Conservation (phyloP, 2,113 vertebrate genomes). For the Pomatorhinus ruficollis region DNA sequence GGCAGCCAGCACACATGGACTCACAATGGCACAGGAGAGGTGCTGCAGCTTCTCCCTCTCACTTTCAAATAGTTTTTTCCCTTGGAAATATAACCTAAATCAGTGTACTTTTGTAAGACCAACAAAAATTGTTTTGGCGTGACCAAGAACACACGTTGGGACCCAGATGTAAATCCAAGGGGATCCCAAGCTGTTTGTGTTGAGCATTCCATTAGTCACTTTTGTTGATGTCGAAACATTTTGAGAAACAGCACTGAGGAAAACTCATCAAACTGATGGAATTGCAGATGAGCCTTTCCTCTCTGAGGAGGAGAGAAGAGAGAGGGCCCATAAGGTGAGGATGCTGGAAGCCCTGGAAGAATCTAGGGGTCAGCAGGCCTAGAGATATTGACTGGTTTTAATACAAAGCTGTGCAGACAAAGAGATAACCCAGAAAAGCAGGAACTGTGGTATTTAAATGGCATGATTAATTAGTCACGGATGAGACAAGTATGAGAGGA, state of each 20-base stretch:
- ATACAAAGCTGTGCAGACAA: not conserved
- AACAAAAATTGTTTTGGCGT: not conserved
- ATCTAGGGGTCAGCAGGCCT: not conserved
- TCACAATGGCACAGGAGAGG: not conserved
- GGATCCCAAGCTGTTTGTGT: not conserved
- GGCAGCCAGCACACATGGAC: fast-evolving
- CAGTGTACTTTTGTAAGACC: not conserved
- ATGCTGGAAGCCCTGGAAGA: not conserved
- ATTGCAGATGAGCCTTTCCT: not conserved
- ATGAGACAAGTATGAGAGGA: not conserved
- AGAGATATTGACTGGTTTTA: not conserved
- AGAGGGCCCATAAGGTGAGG: not conserved
- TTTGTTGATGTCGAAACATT: not conserved
- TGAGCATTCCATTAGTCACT: not conserved
- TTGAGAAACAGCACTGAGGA: not conserved
- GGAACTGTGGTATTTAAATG: not conserved
- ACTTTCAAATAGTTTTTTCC: not conserved
- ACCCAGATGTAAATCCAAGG: fast-evolving
- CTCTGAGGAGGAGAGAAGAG: not conserved
- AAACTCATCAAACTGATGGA: not conserved
- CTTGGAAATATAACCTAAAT: not conserved
- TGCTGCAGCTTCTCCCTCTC: not conserved
- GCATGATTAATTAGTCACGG: not conserved
- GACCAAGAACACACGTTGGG: not conserved
- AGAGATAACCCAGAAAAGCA: not conserved